Base-by-base conservation (phyloP, 2,113 vertebrate species). In the zebrafish (Danio rerio) region DNA sequence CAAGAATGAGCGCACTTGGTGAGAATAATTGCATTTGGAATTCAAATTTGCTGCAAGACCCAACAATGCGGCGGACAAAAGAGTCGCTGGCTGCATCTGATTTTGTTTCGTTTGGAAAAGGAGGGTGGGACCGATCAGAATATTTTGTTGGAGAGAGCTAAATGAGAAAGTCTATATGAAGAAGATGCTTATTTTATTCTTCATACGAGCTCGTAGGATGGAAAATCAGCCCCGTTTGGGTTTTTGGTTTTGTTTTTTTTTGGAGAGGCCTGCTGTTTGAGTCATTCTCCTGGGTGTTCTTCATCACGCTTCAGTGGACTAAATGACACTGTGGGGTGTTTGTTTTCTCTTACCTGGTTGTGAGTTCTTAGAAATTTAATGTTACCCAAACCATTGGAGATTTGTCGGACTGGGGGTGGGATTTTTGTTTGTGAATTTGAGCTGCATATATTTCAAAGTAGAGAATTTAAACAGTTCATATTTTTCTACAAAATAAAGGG, bases 351-450 rank as follows among this genome's bases (percentile, higher is more conserved):
- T 59, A 78, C 73, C 81, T 78, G 62, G 72, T 61, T 70, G 55
- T 69, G 71, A 70, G 65, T 78, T 78, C 49, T 59, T 62, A 71
- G 53, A 62, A 77, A 18, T 83, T 15, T 77, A 56, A 66, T 52
- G 42, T 70, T 56, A 78, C 65, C 81, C 47, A 52, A 50, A 78
- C 65, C 62, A 16, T 61, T 61, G 53, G 49, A 79, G 49, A 43
- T 79, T 55, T 12, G 77, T 52, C 18, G 62, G 62, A 75, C 45
- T 49, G 53, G 53, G 50, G 45, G 20, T 42, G 47, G 16, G 50
- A 49, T 76, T 78, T 42, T 88, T 87, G 80, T 79, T 70, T 87
- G 83, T 88, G 83, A 87, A 59, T 89, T 90, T 88, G 81, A 88
- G 81, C 89, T 89, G 66, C 82, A 81, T 86, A 82, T 45, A 58